These are phyloP conservation scores for Beris morrisii DNA, from an alignment of 2,888 invertebrate species.

Conservation along the genomic window DNA sequence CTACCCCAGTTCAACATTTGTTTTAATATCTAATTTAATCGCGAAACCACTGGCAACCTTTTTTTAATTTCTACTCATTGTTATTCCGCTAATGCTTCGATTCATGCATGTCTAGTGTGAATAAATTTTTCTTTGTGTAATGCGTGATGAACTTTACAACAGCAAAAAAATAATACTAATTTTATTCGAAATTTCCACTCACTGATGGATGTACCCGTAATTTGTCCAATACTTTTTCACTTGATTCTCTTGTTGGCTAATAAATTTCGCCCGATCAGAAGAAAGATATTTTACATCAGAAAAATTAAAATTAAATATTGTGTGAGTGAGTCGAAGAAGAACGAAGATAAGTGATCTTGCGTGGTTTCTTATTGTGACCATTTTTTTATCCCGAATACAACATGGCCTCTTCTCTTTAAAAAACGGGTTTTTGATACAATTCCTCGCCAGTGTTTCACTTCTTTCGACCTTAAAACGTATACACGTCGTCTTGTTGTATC, in stretches of 20 bases:
- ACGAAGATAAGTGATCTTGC: conserved; percentile 11
- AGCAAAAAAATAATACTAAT: no score
- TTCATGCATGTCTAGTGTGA: no score
- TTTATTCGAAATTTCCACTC: no score
- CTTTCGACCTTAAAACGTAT: background rate
- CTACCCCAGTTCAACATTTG: no score
- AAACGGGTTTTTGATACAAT: conserved; percentile 24
- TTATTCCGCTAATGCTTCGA: no score
- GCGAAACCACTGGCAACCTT: no score
- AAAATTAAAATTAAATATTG: conserved; percentile 20
- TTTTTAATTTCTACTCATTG: no score
- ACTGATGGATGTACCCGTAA: no score
- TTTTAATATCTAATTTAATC: no score
- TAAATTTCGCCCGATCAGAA: conserved; percentile 13
- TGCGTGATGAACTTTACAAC: no score
- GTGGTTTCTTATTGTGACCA: conserved; percentile 20
- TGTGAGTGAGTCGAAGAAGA: background rate
- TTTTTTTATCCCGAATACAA: conserved; percentile 21
- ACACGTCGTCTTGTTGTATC: conserved; percentile 2
- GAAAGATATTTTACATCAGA: conserved; percentile 11
- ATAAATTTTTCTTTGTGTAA: no score
- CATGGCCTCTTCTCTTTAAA: conserved; percentile 23
- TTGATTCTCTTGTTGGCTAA: background rate
- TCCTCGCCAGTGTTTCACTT: conserved; percentile 12
- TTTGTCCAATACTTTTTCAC: no score